A percentile compares a stretch with the other conserved stretches of the same genome.
Conservation (phyloP, 2,888 invertebrate genomes). For the Platynereis dumerilii region DNA sequence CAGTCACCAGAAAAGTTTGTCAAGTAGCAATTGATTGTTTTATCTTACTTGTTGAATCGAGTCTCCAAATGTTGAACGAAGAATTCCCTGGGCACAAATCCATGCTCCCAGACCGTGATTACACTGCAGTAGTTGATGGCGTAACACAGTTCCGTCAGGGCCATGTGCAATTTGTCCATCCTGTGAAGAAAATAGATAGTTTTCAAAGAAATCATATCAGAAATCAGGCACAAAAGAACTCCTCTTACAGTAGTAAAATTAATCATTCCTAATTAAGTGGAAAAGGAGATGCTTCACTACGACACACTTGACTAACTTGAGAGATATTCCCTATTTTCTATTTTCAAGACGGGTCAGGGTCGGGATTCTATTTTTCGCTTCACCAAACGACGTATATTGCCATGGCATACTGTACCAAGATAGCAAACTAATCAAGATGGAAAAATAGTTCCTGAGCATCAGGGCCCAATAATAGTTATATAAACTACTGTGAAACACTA, state of each 20-base stretch:
- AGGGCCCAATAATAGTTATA: no score
- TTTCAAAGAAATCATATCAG: background rate
- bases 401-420: no score
- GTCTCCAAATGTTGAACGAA: constrained; percentile 95
- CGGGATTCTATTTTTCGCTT: no score
- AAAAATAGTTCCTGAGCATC: no score
- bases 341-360: no score
- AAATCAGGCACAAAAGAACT: background rate
- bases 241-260: background rate
- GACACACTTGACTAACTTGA: no score
- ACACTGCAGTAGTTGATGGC: constrained; percentile 97
- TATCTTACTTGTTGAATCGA: constrained; percentile 64
- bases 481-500: no score
- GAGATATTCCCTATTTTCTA: no score
- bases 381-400: no score
- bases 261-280: background rate
- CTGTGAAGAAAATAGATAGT: constrained; percentile 47
- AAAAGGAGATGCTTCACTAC: no score
- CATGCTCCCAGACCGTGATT: constrained; percentile 98
- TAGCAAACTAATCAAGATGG: no score
- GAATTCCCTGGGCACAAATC: constrained; percentile 97
- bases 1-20: background rate
- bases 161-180: constrained; percentile 99
- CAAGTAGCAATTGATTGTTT: background rate
- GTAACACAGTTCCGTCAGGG: constrained; percentile 93